These are phyloP conservation scores for Thunnus maccoyii DNA, from an alignment of 2,113 vertebrate species.

Conservation along the genomic window DNA sequence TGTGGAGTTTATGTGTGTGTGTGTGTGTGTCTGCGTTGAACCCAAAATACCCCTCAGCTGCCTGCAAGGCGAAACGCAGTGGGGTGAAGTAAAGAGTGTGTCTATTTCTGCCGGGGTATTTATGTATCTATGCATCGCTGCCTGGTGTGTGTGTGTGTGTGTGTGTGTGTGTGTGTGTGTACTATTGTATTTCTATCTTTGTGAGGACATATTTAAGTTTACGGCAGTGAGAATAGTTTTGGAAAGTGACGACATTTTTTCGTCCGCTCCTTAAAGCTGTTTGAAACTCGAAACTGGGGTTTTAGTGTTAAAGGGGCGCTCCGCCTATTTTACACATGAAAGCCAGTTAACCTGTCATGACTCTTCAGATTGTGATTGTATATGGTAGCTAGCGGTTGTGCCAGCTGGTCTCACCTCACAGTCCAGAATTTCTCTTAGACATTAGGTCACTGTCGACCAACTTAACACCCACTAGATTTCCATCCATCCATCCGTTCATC, in stretches of 20 bases:
- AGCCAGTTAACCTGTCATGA: too few species aligned
- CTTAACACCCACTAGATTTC: too few species aligned
- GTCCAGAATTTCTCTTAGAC: too few species aligned
- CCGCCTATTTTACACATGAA: too few species aligned
- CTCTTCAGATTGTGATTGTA: too few species aligned
- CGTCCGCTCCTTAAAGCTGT: not conserved
- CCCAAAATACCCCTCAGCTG: constrained; percentile 54
- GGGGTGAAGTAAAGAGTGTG: constrained; percentile 6
- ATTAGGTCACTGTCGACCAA: too few species aligned
- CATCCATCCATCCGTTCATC: too few species aligned
- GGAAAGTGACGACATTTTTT: not conserved
- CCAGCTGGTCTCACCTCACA: too few species aligned
- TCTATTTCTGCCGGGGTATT: constrained; percentile 33
- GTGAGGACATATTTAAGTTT: not conserved
- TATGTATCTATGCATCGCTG: constrained; percentile 11
- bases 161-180: constrained; percentile 9
- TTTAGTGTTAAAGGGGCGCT: too few species aligned
- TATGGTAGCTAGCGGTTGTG: too few species aligned
- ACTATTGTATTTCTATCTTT: constrained; percentile 3
- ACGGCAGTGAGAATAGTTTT: not conserved
- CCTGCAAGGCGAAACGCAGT: constrained; percentile 28
- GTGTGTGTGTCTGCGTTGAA: constrained; percentile 2
- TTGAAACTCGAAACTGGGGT: too few species aligned
- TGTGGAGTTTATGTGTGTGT: not conserved
- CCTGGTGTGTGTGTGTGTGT: constrained; percentile 7